Evolutionary conservation across 2,797 vertebrate genomes (phyloP).

Genomic region (Centroberyx gerrardi): DNA sequence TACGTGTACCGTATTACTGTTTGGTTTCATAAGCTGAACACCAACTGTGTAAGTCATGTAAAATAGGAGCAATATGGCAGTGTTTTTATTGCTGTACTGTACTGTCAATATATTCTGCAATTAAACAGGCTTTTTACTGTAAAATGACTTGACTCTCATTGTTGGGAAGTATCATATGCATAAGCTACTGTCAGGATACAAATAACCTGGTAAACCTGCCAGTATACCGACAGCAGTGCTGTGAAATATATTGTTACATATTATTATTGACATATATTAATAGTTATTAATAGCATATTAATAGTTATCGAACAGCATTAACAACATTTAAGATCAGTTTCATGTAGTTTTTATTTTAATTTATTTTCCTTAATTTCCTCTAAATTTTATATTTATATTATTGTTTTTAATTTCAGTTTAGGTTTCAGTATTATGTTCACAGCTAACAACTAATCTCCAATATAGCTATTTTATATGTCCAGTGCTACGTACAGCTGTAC

Average conservation of each 20-base stretch:
- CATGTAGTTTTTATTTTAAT: constrained; percentile 7
- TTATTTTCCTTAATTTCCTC: constrained; percentile 4
- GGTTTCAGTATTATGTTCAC: no score
- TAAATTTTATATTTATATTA: constrained; percentile 13
- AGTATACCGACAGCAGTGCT: neutral
- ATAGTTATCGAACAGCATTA: neutral
- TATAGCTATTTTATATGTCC: no score
- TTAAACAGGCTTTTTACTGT: constrained; percentile 83
- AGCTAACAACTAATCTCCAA: no score
- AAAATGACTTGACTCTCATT: constrained; percentile 31
- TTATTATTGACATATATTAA: no score
- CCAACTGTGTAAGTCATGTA: constrained; percentile 80
- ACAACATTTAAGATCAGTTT: neutral
- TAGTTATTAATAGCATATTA: no score
- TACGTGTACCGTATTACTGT: constrained; percentile 70
- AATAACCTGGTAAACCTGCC: neutral
- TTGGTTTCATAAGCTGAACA: constrained; percentile 75
- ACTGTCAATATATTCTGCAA: constrained; percentile 84
- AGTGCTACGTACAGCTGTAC: no score
- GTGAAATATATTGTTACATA: no score
- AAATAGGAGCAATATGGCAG: constrained; percentile 80
- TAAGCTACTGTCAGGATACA: no score
- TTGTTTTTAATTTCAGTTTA: neutral
- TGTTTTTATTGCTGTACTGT: constrained; percentile 82
- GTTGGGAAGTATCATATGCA: neutral